Conservation (phyloP, 92 coral and sea anemone genomes). For the Bergia puertoricense region DNA sequence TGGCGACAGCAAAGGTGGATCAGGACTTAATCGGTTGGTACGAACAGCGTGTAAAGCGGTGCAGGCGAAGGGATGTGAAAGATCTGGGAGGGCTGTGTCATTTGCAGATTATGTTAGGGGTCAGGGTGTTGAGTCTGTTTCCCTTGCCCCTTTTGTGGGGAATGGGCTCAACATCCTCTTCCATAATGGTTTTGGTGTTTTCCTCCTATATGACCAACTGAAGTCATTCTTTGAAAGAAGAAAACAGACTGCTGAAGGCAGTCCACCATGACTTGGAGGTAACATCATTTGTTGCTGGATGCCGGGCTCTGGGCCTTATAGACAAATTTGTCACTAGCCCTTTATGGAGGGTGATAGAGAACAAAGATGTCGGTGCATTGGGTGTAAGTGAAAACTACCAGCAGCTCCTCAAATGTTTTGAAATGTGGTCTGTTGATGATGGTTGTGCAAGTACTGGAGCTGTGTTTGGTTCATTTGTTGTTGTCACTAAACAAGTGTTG, state of each 20-base stretch:
- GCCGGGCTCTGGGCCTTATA: conserved; percentile 35
- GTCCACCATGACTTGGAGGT: conserved; percentile 40
- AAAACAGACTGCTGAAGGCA: conserved; percentile 40
- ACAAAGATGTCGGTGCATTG: conserved; percentile 8
- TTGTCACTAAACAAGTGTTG: not conserved
- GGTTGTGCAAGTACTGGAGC: not conserved
- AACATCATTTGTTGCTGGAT: conserved; percentile 33
- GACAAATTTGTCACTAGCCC: conserved; percentile 37
- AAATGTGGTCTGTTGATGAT: conserved; percentile 28
- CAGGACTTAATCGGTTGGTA: conserved; percentile 27
- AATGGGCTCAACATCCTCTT: conserved; percentile 31
- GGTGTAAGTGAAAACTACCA: conserved; percentile 36
- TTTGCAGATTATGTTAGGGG: conserved; percentile 1
- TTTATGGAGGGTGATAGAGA: conserved; percentile 45
- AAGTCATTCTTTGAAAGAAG: conserved; percentile 23
- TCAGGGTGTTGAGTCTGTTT: not conserved
- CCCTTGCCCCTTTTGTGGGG: conserved; percentile 19
- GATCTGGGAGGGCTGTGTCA: conserved; percentile 15
- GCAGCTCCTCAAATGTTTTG: conserved; percentile 27
- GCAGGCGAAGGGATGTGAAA: conserved; percentile 15
- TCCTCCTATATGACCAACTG: conserved; percentile 10
- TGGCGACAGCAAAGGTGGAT: conserved; percentile 43
- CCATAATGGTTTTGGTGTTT: conserved; percentile 28
- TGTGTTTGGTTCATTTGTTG: not conserved
- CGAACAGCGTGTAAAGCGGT: conserved; percentile 27